These are phyloP conservation scores for Macroglossus sobrinus DNA, from an alignment of 2,113 vertebrate species.

Conservation along the genomic window DNA sequence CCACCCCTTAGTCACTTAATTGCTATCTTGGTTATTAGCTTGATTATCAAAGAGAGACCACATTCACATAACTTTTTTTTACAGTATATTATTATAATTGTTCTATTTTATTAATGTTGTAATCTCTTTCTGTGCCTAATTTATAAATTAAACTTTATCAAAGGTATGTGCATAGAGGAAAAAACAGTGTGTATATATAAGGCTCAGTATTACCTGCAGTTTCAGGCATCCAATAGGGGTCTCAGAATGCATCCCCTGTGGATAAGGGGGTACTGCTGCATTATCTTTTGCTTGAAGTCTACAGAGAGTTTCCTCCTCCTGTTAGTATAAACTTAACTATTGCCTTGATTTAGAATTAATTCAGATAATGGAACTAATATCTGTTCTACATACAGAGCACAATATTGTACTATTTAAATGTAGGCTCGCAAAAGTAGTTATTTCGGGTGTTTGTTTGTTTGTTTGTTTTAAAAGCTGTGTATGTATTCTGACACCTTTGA, in stretches of 20 bases:
- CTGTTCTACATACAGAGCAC: background rate
- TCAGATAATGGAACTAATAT: background rate
- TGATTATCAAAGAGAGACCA: background rate
- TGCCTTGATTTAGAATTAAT: background rate
- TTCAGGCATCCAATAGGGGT: background rate
- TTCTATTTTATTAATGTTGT: background rate
- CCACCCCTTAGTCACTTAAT: background rate
- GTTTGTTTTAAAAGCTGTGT: background rate
- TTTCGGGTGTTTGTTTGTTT: background rate
- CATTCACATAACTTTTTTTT: background rate
- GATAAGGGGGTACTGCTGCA: background rate
- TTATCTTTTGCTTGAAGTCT: background rate
- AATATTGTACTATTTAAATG: background rate
- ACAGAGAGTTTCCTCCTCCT: background rate
- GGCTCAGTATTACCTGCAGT: background rate
- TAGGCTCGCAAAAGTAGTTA: background rate
- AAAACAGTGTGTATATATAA: background rate
- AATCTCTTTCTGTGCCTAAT: background rate
- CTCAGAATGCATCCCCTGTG: background rate
- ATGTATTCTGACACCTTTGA: background rate
- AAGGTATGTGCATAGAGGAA: background rate
- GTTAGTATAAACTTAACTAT: conserved; percentile 10
- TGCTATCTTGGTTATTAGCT: background rate
- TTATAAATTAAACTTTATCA: background rate
- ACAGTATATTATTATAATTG: background rate